These are phyloP conservation scores for Chaenogobius annularis DNA, from an alignment of 2,113 vertebrate genomes.

Conservation along the genomic window DNA sequence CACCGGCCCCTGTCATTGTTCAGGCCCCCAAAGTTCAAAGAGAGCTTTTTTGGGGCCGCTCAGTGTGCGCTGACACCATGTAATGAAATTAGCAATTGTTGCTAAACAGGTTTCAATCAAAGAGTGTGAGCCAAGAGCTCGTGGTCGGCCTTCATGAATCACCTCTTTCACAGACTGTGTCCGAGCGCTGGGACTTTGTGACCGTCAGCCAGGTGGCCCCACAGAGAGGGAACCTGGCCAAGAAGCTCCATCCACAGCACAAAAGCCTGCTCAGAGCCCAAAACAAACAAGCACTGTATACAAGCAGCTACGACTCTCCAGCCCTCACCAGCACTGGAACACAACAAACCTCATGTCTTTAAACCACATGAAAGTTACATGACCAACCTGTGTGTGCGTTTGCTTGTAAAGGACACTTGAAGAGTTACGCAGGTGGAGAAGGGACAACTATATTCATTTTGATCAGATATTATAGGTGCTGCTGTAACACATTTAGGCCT, in stretches of 20 bases:
- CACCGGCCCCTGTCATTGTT: conserved; percentile 92
- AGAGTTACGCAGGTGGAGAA: background rate
- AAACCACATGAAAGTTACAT: background rate
- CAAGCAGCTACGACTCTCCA: background rate
- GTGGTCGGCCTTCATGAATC: conserved; percentile 65
- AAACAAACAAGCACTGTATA: background rate
- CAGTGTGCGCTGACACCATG: conserved; percentile 92
- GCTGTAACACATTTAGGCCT: too few relatives aligned
- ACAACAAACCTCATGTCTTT: background rate
- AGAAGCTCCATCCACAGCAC: conserved; percentile 6
- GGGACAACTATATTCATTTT: too few relatives aligned
- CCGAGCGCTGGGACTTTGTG: conserved; percentile 55
- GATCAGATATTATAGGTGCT: too few relatives aligned
- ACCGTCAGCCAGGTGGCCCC: conserved; percentile 69
- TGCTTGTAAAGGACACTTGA: background rate
- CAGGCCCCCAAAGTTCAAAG: conserved; percentile 87
- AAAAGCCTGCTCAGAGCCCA: background rate
- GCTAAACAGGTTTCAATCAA: conserved; percentile 96
- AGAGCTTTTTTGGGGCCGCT: conserved; percentile 87
- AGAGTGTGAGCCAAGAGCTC: conserved; percentile 77
- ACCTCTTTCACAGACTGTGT: conserved; percentile 64
- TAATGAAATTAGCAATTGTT: conserved; percentile 93
- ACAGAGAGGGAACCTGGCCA: conserved; percentile 62
- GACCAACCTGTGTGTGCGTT: background rate
- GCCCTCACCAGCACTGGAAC: background rate